Base-by-base conservation (phyloP, 1,140 invertebrate genomes). In the Hyles euphorbiae region DNA sequence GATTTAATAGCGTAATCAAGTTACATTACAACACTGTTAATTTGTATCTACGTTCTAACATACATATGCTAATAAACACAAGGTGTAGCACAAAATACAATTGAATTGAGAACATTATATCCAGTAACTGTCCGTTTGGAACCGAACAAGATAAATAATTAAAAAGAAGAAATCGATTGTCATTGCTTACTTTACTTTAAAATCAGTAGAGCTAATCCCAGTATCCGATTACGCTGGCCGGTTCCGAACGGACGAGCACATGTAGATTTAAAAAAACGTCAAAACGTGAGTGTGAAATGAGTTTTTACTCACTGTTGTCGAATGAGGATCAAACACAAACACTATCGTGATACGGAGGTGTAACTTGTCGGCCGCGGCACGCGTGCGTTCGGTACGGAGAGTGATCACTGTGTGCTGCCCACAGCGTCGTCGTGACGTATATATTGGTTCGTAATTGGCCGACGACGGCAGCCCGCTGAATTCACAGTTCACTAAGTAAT, bases 361-460 rank as follows among this genome's bases (percentile, higher is more conserved):
- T n/a, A 12, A 12, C 22, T 48, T 11, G 47, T 10, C 3, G 9
- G 10, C 8, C n/a, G 22, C 47, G n/a, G 47, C 47, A n/a, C 22
- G 10, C 47, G 47, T 48, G 47, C 47, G 47, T 48, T 48, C 47
- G 8, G 9, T 11, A 3, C 22, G 47, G 47, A 48, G 47, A n/a
- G n/a, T n/a, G 5, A 6, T 12, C n/a, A 12, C 22, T 6, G 47
- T 48, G n/a, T 48, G 47, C 36, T 40, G 36, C 36, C 36, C 36
- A 40, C 36, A 40, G 36, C 22, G 9, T 10, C n/a, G 22, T 11
- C 22, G 6, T 48, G n/a, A 48, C 47, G 47, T 48, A 48, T 48
- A 48, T 48, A 48, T 11, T 46, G 9, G n/a, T 22, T n/a, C n/a
- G 47, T 48, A 48, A 48, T 48, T 48, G 47, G 47, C 47, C n/a